A percentile compares a stretch with the other conserved stretches of the same genome.
phyloP scores from a whole-genome alignment of 1,140 invertebrate species.

The Cardiocondyla obscurior region DNA sequence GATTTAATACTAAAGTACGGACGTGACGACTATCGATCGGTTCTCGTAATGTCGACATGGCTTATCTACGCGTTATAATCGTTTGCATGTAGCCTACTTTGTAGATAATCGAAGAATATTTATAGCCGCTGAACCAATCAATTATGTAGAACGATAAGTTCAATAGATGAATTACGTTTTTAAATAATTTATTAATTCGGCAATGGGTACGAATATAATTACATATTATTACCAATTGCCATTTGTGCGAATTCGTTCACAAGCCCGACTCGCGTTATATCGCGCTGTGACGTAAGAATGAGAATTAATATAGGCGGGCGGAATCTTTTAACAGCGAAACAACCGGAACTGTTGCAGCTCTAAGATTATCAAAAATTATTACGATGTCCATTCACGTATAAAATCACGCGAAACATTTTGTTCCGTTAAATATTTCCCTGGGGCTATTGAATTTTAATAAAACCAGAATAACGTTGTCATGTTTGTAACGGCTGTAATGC shows the following conservation, averaged over 20 bases:
- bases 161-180: slow-evolving; percentile 15
- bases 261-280: too few species aligned
- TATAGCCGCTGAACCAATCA: slow-evolving; percentile 40
- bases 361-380: background rate
- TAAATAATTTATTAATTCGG: slow-evolving; percentile 21
- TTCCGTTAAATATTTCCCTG: background rate
- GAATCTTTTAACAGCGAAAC: background rate
- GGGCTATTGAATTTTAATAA: background rate
- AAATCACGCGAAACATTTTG: too few species aligned
- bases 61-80: slow-evolving; percentile 53
- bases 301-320: background rate
- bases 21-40: slow-evolving; percentile 58
- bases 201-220: background rate
- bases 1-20: background rate
- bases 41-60: slow-evolving; percentile 14
- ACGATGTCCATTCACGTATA: too few species aligned
- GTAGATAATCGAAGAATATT: slow-evolving; percentile 54
- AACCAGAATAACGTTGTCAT: background rate
- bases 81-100: slow-evolving; percentile 62
- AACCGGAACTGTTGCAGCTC: too few species aligned
- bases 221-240: background rate
- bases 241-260: too few species aligned
- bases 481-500: background rate
- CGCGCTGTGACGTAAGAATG: too few species aligned
- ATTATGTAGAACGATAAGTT: slow-evolving; percentile 33